These are phyloP conservation scores for Epirrita christyi DNA, from an alignment of 2,888 invertebrate species.

Conservation along the genomic window DNA sequence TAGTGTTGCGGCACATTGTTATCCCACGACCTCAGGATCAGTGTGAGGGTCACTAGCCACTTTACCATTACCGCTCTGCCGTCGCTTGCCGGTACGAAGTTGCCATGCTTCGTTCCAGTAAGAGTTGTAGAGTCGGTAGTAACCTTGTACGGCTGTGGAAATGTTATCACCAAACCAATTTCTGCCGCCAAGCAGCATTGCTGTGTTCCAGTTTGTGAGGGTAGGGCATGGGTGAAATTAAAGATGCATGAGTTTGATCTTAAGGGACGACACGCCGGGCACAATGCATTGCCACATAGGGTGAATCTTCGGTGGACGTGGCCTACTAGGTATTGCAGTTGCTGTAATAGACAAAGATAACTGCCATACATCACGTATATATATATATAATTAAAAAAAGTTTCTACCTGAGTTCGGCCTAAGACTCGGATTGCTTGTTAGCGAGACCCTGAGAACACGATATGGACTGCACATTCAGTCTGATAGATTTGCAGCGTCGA, in stretches of 20 bases:
- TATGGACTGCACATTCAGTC: conserved; percentile 45
- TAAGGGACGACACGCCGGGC: too few relatives aligned
- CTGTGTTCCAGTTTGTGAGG: neutral
- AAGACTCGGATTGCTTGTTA: conserved; percentile 36
- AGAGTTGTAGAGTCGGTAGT: neutral
- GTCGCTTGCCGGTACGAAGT: neutral
- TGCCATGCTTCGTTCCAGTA: neutral
- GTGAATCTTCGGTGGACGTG: too few relatives aligned
- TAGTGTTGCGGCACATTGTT: too few relatives aligned
- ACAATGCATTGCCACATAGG: too few relatives aligned
- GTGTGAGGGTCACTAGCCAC: too few relatives aligned
- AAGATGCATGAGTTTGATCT: neutral
- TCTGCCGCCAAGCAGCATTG: neutral
- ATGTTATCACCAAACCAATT: neutral
- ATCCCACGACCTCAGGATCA: too few relatives aligned
- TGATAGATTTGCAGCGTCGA: conserved; percentile 52
- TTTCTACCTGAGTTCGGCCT: conserved; percentile 5
- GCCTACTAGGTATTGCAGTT: too few relatives aligned
- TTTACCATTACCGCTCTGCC: too few relatives aligned
- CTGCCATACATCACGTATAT: too few relatives aligned
- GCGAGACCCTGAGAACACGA: conserved; percentile 53
- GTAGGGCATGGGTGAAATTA: neutral
- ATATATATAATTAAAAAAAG: neutral
- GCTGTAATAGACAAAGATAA: too few relatives aligned
- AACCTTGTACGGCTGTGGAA: neutral